phyloP scores from a whole-genome alignment of 2,888 invertebrate species.

The Platypus cylindrus region DNA sequence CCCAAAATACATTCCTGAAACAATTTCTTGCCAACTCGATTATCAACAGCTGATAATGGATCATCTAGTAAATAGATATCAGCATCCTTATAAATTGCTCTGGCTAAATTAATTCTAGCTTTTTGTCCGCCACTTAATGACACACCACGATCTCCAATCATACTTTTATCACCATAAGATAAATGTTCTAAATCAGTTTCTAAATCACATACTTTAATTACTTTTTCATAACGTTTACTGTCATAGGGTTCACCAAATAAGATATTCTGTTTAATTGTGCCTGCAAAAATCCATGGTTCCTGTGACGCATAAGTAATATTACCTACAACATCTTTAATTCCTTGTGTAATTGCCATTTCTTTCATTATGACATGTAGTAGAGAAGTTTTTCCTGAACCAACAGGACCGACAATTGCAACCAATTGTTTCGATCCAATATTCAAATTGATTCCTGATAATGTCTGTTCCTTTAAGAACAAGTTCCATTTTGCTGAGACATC shows the following conservation, averaged over 20 bases:
- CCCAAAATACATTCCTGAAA: conserved; percentile 57
- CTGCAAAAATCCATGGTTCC: conserved; percentile 66
- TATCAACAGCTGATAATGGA: conserved; percentile 68
- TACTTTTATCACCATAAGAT: conserved; percentile 56
- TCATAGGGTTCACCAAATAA: conserved; percentile 58
- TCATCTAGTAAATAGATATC: conserved; percentile 69
- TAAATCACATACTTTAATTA: conserved; percentile 50
- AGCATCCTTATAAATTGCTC: conserved; percentile 65
- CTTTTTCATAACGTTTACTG: conserved; percentile 35
- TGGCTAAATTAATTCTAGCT: conserved; percentile 62
- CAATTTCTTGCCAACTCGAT: conserved; percentile 60
- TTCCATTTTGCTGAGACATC: conserved; percentile 23
- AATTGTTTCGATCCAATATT: conserved; percentile 19
- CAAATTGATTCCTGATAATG: conserved; percentile 21
- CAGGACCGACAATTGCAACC: conserved; percentile 48
- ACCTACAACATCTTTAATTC: conserved; percentile 49
- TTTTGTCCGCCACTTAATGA: conserved; percentile 71
- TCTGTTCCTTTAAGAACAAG: conserved; percentile 16
- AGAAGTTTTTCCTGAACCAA: conserved; percentile 58
- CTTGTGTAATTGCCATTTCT: conserved; percentile 51
- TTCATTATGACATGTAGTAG: conserved; percentile 56
- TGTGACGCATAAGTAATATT: conserved; percentile 61
- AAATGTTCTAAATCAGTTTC: conserved; percentile 56
- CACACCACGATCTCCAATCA: conserved; percentile 63
- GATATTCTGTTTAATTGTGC: conserved; percentile 64